These are phyloP conservation scores for Aldabrachelys gigantea DNA, from an alignment of 2,113 vertebrate genomes.

Conservation along the genomic window DNA sequence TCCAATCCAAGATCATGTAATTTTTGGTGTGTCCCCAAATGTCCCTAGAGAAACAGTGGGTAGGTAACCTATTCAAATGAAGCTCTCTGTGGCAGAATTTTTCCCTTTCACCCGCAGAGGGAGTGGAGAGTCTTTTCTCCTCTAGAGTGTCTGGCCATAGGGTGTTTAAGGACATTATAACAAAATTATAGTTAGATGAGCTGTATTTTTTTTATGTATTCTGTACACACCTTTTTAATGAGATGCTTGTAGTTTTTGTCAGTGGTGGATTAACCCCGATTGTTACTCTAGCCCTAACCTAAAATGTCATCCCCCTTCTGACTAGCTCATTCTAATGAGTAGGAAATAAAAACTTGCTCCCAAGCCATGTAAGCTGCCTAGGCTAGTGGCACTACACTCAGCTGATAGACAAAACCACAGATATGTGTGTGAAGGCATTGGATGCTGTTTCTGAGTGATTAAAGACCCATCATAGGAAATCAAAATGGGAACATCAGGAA, in stretches of 20 bases:
- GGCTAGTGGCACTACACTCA: rapidly evolving
- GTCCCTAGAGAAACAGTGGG: neutral
- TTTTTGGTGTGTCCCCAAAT: neutral
- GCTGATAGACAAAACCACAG: neutral
- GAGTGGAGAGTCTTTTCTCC: neutral
- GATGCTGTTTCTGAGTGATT: neutral
- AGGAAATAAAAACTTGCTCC: neutral
- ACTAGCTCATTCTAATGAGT: neutral
- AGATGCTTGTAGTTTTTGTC: neutral
- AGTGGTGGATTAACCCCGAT: neutral
- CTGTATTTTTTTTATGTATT: neutral
- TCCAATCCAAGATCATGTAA: neutral
- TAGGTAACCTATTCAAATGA: neutral
- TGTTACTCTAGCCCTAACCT: neutral
- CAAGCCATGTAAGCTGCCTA: neutral
- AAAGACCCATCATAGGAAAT: neutral
- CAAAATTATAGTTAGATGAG: neutral
- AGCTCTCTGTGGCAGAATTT: neutral
- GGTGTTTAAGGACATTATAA: neutral
- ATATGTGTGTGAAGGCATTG: neutral
- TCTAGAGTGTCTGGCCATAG: neutral
- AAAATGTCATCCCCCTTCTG: neutral
- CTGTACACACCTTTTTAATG: neutral
- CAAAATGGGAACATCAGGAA: neutral
- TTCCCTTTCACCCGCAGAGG: neutral